These are phyloP conservation scores for Metalampra italica DNA, from an alignment of 2,888 invertebrate species.

Conservation along the genomic window DNA sequence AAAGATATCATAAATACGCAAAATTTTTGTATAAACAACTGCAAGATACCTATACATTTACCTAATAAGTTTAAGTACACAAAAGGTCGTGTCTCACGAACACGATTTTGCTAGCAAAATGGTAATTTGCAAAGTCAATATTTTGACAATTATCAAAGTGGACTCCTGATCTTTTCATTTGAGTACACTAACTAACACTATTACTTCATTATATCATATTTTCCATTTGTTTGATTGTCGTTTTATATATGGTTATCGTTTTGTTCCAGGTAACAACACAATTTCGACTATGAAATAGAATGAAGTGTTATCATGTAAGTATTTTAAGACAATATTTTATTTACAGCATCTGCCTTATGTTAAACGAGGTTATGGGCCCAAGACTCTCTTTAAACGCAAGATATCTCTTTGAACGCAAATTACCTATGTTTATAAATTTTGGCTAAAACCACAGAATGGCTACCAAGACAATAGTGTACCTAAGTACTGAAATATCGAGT, in stretches of 20 bases:
- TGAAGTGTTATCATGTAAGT: neutral
- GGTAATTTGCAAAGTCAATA: constrained; percentile 45
- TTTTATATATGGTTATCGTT: neutral
- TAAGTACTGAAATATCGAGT: no score
- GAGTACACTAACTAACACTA: constrained; percentile 10
- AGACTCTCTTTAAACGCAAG: no score
- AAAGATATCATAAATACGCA: no score
- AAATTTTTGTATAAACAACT: no score
- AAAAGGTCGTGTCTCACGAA: constrained; percentile 41
- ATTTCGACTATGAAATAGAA: neutral
- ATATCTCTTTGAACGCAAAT: no score
- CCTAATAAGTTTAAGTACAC: constrained; percentile 4
- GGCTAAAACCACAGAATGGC: no score
- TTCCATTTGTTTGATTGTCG: neutral
- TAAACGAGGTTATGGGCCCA: no score
- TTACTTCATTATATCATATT: neutral
- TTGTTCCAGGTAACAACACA: neutral
- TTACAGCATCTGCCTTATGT: neutral
- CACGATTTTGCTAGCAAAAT: constrained; percentile 30
- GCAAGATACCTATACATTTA: neutral
- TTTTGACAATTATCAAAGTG: constrained; percentile 25
- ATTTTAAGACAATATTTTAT: neutral
- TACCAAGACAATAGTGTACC: no score
- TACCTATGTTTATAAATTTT: no score
- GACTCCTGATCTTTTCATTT: constrained; percentile 47